Conservation (phyloP, 2,113 vertebrate genomes). For the Aspiorhynchus laticeps region DNA sequence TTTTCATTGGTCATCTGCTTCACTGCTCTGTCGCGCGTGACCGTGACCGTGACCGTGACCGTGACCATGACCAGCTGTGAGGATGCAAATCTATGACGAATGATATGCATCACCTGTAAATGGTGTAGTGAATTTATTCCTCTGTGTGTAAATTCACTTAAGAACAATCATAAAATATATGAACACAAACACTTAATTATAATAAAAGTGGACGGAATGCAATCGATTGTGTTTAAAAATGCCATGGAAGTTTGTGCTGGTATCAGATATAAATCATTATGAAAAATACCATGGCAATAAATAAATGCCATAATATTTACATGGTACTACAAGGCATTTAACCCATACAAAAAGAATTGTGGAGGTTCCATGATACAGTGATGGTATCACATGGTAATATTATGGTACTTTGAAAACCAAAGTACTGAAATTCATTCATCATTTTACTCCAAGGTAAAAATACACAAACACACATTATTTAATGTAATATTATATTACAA, state of each 20-base stretch:
- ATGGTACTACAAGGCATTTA: no score
- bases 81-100: background rate
- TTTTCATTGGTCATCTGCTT: conserved; percentile 17
- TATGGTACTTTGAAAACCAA: no score
- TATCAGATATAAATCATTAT: background rate
- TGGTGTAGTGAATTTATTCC: background rate
- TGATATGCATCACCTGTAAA: background rate
- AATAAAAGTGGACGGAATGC: background rate
- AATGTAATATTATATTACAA: no score
- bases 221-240: background rate
- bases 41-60: background rate
- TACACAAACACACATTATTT: no score
- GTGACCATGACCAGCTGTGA: conserved; percentile 8
- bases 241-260: background rate
- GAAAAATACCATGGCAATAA: background rate
- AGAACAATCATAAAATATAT: conserved; percentile 7
- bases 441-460: background rate
- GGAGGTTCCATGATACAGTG: no score
- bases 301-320: background rate
- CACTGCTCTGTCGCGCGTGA: background rate
- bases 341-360: no score
- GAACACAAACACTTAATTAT: background rate
- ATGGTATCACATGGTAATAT: no score
- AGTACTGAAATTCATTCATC: background rate
- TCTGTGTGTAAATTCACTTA: background rate